Base-by-base conservation (phyloP, 2,888 invertebrate species). In the Helobdella robusta region DNA sequence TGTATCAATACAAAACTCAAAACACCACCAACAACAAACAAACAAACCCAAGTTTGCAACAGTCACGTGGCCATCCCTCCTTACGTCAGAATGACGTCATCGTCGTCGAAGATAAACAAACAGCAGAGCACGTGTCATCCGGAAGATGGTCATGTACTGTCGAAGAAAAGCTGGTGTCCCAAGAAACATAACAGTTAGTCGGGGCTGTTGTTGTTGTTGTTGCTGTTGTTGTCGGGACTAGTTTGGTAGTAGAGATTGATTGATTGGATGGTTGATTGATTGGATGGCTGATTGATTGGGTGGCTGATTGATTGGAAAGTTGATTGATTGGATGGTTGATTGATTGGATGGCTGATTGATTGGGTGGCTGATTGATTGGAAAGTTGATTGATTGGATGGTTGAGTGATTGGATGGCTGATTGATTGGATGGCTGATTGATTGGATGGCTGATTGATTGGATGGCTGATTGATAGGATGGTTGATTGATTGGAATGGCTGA, bases 161-260 rank as follows among this genome's bases (percentile, higher is more conserved):
- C 81, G 64, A 79, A 79, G 67, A 79, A 81, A 62, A 82, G 79
- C 44, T 83, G 83, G 83, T 83, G 83, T 70, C 77, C 83, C 4
- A 78, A 78, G 69, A 76, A 79, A 64, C 67, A 69, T 58, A 66
- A 70, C 52, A 67, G 68, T 68, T 18, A 35, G 34, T 18, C 15
- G 44, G 15, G 11, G 44, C 11, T 40, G 44, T 15, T 40, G 44
- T 15, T 40, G 44, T 15, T n/a, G 44, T 15, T 40, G 44, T 15
- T 40, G 44, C 11, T 40, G 44, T 15, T 40, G 44, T 11, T 40
- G 44, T 15, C 15, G 44, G 15, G 11, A 40, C 11, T 40, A 40
- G 15, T 40, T 15, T 15, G 11, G 15, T 15, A 15, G 15, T 15
- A 15, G 15, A 40, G 11, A 40, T 15, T n/a, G n/a, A n/a, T n/a